Percentiles rank a stretch among this genome's conserved stretches.
Conservation (phyloP, 2,888 invertebrate species). For the Dione juno region DNA sequence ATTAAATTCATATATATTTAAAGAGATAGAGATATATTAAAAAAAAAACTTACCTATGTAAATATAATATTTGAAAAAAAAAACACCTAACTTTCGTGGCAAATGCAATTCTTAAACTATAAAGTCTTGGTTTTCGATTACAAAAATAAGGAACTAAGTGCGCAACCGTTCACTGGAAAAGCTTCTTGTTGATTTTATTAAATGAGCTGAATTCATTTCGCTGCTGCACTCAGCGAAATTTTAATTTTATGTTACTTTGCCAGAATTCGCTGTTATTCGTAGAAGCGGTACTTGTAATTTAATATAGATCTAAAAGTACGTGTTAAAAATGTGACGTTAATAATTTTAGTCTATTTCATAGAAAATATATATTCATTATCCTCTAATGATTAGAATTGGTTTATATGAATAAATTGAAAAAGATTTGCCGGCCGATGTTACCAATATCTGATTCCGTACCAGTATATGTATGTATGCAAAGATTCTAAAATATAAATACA, state of each 20-base stretch:
- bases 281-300: constrained; percentile 2
- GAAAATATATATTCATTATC: too few relatives aligned
- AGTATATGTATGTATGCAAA: too few relatives aligned
- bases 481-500: too few relatives aligned
- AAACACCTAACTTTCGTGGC: not conserved
- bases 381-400: too few relatives aligned
- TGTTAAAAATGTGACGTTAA: not conserved
- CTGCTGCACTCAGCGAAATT: constrained; percentile 26
- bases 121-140: constrained; percentile 41
- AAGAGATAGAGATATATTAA: too few relatives aligned
- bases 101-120: constrained; percentile 3
- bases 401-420: too few relatives aligned
- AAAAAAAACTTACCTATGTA: too few relatives aligned
- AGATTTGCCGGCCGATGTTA: too few relatives aligned
- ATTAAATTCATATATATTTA: too few relatives aligned
- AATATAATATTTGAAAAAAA: too few relatives aligned
- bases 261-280: constrained; percentile 9
- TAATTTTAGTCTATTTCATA: too few relatives aligned
- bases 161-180: constrained; percentile 4
- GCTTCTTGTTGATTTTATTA: constrained; percentile 22
- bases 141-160: constrained; percentile 37
- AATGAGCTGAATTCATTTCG: constrained; percentile 20
- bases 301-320: not conserved
- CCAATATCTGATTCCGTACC: too few relatives aligned
- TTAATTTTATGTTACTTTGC: constrained; percentile 30